Evolutionary conservation across 2,888 invertebrate genomes (phyloP), one percentile per base, ranked within the genome.

Genomic region (Agrochola lychnidis): DNA sequence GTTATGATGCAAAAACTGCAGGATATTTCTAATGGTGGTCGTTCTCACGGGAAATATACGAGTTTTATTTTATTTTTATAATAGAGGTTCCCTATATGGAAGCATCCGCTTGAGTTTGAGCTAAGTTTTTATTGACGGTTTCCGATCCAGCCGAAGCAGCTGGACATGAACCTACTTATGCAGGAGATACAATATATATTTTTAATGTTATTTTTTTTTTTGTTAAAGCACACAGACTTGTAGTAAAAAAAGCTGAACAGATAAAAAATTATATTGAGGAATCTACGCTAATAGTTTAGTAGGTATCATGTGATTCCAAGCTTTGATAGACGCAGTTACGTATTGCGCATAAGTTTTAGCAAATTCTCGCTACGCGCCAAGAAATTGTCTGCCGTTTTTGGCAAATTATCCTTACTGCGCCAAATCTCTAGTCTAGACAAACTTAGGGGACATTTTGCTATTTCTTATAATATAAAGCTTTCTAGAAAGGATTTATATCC

Each of bases 51-150:
- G 82, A 79, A 74, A 59, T 66, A 48, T 68, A 64, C 16, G 4
- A 68, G 69, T 69, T 78, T 82, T 78, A 42, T 78, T 82, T 82
- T 82, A 71, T 78, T 82, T 74, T 0, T 74, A 1, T 40, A 70
- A 70, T 40, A 25, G 10, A 53, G 30, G 30, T 56, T 64, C 68
- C 71, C 36, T 72, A n/a, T 51, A 81, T 25, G 66, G 72, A 66
- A n/a, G 56, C 19, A 61, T 51, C 30, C 42, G 36, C 14, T 51
- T 25, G 16, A 64, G 51, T 42, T 66, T 16, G 22, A 56, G 51
- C 51, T 40, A 12, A 68, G 81, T 81, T 80, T 80, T 80, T 79
- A 56, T 48, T 71, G 25, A 1, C 57, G 53, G 45, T 71, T 63
- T 70, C 40, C 53, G 25, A 74, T 25, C 6, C 30, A 57, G 66